Percentiles rank a stretch among this genome's conserved stretches.
phyloP scores from a whole-genome alignment of 2,113 vertebrate species.

The Myotis lucifugus region DNA sequence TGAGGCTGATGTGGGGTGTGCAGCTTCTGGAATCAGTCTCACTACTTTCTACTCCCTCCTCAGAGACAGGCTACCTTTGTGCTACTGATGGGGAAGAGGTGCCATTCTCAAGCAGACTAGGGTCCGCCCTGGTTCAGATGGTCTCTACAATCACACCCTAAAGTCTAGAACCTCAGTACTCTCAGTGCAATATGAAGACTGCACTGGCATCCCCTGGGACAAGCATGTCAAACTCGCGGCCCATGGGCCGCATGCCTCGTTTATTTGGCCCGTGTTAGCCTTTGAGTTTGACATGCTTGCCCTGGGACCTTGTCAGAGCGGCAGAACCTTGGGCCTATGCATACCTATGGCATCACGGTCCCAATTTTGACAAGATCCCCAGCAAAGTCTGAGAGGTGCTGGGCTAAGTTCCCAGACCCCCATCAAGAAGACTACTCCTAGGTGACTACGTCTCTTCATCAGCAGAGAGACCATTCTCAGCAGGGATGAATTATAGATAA shows the following conservation, averaged over 20 bases:
- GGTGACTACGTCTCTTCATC: neutral
- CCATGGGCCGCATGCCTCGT: too few relatives aligned
- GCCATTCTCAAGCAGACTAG: neutral
- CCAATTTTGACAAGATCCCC: neutral
- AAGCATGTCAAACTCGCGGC: too few relatives aligned
- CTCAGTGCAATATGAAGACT: neutral
- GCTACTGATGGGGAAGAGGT: neutral
- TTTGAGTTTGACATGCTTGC: too few relatives aligned
- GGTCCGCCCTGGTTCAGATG: neutral
- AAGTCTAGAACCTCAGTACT: neutral
- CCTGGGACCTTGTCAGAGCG: neutral
- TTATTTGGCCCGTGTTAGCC: too few relatives aligned
- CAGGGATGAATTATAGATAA: conserved; percentile 85
- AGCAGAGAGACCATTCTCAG: conserved; percentile 63
- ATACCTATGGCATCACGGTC: neutral
- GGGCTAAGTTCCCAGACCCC: neutral
- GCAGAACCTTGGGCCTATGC: neutral
- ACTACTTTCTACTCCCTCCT: conserved; percentile 41
- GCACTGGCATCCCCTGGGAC: neutral
- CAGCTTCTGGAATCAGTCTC: conserved; percentile 55
- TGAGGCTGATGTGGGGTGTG: conserved; percentile 9
- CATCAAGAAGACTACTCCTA: neutral
- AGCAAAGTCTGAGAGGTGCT: neutral
- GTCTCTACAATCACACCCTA: neutral
- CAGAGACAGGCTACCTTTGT: neutral